phyloP scores from a whole-genome alignment of 1,140 invertebrate species.

The Melipona quadrifasciata region DNA sequence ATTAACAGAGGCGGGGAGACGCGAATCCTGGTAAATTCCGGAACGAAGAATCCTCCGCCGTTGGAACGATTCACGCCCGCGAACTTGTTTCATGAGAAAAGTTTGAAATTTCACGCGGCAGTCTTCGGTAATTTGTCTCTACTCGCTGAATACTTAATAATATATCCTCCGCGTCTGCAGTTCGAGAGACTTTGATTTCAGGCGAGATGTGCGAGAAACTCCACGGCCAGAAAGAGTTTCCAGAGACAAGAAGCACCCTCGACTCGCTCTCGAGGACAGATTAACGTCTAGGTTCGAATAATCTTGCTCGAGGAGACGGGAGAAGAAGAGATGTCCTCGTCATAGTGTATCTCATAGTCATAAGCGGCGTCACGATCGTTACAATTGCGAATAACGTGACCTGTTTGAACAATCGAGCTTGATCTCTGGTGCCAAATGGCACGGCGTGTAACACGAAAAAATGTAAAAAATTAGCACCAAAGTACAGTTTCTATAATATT shows the following conservation, averaged over 20 bases:
- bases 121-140: slow-evolving; percentile 48
- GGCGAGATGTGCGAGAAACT: slow-evolving; percentile 5
- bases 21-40: slow-evolving; percentile 8
- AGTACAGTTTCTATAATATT: no score
- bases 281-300: slow-evolving; percentile 23
- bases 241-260: background rate
- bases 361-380: background rate
- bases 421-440: no score
- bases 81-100: slow-evolving; percentile 53
- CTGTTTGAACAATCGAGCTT: no score
- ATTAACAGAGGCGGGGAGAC: slow-evolving; percentile 3
- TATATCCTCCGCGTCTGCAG: slow-evolving; percentile 32
- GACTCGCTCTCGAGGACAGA: background rate
- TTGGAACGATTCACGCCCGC: background rate
- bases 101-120: slow-evolving; percentile 38
- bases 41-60: background rate
- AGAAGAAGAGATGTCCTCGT: background rate
- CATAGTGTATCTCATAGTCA: background rate
- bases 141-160: slow-evolving; percentile 50
- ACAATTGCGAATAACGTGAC: no score
- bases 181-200: slow-evolving; percentile 46
- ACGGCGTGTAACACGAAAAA: no score
- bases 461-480: no score
- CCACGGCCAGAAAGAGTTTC: slow-evolving; percentile 4
- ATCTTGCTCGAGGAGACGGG: background rate